Evolutionary conservation across 1,140 invertebrate genomes (phyloP).

Genomic region (Leptoteleia sp.): DNA sequence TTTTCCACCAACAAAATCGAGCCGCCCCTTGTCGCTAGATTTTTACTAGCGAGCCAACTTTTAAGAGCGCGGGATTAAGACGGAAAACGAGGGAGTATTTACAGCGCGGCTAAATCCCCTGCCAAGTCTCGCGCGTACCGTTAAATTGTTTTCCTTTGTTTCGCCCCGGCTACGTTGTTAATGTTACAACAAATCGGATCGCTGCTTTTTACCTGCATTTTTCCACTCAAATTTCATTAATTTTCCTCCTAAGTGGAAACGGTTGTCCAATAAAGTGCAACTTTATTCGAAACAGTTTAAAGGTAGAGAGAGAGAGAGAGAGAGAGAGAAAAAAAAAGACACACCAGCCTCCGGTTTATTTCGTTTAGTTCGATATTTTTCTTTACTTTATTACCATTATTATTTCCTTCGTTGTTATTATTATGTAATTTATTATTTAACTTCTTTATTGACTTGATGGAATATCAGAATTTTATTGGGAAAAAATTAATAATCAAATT

Average conservation of each 20-base stretch:
- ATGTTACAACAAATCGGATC: conserved; percentile 30
- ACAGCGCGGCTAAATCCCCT: conserved; percentile 16
- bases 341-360: too few relatives aligned
- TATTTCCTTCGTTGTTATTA: too few relatives aligned
- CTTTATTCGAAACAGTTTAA: too few relatives aligned
- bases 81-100: conserved; percentile 7
- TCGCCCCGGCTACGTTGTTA: conserved; percentile 10
- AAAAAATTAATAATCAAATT: too few relatives aligned
- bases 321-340: too few relatives aligned
- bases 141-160: conserved; percentile 14
- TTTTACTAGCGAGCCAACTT: conserved; percentile 15
- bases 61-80: conserved; percentile 23
- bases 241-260: conserved; percentile 14
- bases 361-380: too few relatives aligned
- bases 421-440: too few relatives aligned
- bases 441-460: too few relatives aligned
- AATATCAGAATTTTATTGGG: too few relatives aligned
- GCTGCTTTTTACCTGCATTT: conserved; percentile 4
- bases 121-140: neutral
- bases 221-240: conserved; percentile 4
- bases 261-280: neutral
- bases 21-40: neutral
- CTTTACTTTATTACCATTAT: too few relatives aligned
- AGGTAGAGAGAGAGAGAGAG: too few relatives aligned
- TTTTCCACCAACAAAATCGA: too few relatives aligned